Evolutionary conservation across 1,140 invertebrate species (phyloP).

Genomic region (Steinernema khuongi): DNA sequence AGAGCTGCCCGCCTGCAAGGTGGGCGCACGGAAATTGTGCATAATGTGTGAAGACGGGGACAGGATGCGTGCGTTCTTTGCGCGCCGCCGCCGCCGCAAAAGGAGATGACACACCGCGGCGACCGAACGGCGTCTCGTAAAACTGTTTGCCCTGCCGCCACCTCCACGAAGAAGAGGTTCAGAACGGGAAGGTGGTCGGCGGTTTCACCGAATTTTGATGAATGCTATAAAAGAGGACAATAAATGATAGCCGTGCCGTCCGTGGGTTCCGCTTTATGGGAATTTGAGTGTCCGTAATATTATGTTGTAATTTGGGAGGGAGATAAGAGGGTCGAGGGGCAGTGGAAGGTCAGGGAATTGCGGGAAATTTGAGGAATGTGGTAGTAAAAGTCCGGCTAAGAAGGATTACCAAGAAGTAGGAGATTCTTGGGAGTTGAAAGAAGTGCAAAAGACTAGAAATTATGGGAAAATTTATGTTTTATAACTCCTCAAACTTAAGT

Average conservation of each 20-base stretch:
- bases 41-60: slow-evolving; percentile 10
- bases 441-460: no score
- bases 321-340: no score
- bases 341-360: no score
- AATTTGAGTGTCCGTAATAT: not conserved
- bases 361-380: no score
- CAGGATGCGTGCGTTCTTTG: not conserved
- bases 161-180: not conserved
- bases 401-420: no score
- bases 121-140: slow-evolving; percentile 12
- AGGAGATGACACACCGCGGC: slow-evolving; percentile 4
- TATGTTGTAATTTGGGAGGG: not conserved
- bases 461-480: no score
- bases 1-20: not conserved
- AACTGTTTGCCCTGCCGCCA: slow-evolving; percentile 8
- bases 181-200: no score
- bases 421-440: no score
- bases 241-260: no score
- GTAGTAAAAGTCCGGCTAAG: no score
- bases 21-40: slow-evolving; percentile 10
- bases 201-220: not conserved
- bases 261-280: not conserved
- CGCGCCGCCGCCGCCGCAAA: not conserved
- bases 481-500: no score
- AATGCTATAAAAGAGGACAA: not conserved